Conservation (phyloP, 92 coral and sea anemone genomes). For the Palythoa grandis region DNA sequence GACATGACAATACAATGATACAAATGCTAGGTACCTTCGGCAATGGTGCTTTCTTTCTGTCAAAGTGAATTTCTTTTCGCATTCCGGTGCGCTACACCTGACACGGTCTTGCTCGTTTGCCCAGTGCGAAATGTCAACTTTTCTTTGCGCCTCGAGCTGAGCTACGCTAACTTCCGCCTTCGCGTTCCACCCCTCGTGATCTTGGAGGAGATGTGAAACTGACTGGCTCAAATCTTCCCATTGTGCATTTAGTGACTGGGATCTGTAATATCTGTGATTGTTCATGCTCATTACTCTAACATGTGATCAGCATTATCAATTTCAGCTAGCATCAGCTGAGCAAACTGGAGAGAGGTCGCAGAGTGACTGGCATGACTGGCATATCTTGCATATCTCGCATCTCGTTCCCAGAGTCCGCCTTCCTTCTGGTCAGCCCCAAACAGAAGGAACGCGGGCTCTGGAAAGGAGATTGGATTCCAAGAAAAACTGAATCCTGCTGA, state of each 20-base stretch:
- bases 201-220: conserved; percentile 67
- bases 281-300: neutral
- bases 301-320: no score
- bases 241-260: conserved; percentile 78
- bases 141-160: conserved; percentile 43
- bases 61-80: conserved; percentile 77
- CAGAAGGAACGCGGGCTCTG: no score
- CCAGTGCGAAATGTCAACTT: conserved; percentile 76
- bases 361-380: no score
- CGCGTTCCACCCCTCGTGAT: conserved; percentile 64
- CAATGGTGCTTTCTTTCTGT: conserved; percentile 96
- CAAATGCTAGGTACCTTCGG: conserved; percentile 61
- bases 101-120: conserved; percentile 56
- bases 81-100: conserved; percentile 62
- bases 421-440: no score
- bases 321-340: no score
- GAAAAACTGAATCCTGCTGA: no score
- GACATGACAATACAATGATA: no score
- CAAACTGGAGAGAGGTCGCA: no score
- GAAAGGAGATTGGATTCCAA: no score
- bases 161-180: conserved; percentile 60
- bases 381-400: no score
- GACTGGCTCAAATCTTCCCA: conserved; percentile 94
- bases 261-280: conserved; percentile 59
- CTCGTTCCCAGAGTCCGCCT: no score